Conservation (phyloP, 2,113 vertebrate genomes). For the Atractosteus spatula region DNA sequence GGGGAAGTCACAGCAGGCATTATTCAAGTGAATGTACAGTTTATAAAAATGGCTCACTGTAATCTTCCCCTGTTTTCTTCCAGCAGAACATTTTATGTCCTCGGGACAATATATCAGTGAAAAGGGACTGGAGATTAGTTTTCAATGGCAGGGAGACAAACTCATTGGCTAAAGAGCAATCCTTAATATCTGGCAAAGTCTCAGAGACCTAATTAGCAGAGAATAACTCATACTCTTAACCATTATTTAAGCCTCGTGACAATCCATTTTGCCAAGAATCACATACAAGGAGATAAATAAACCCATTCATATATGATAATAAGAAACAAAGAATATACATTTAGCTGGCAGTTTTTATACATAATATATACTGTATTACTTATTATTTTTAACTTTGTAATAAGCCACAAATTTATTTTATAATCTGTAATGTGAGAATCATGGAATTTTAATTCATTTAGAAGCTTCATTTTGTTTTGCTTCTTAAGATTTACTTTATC, state of each 20-base stretch:
- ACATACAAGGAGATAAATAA: not conserved
- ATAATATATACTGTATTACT: too few relatives aligned
- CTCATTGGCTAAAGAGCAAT: conserved; percentile 18
- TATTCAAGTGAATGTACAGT: not conserved
- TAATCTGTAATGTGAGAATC: too few relatives aligned
- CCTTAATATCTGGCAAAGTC: conserved; percentile 17
- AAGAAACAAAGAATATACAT: too few relatives aligned
- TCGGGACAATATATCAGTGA: conserved; percentile 4
- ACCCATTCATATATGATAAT: too few relatives aligned
- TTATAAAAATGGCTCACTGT: not conserved
- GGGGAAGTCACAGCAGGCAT: too few relatives aligned
- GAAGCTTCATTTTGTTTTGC: too few relatives aligned
- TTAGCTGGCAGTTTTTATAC: too few relatives aligned
- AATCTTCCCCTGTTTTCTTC: conserved; percentile 13
- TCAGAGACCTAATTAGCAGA: conserved; percentile 13
- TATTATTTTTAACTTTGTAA: too few relatives aligned
- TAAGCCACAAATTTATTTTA: too few relatives aligned
- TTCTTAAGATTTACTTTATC: too few relatives aligned
- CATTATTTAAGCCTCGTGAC: conserved; percentile 5
- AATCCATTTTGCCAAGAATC: not conserved
- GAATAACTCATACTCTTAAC: conserved; percentile 9
- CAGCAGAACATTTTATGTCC: not conserved
- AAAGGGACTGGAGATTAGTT: conserved; percentile 14
- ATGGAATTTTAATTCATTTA: too few relatives aligned
- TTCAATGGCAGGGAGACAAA: conserved; percentile 13